Percentiles rank a stretch among this genome's conserved stretches.
These are phyloP conservation scores for Urocyon cinereoargenteus DNA, from an alignment of 2,797 vertebrate species.

Conservation along the genomic window DNA sequence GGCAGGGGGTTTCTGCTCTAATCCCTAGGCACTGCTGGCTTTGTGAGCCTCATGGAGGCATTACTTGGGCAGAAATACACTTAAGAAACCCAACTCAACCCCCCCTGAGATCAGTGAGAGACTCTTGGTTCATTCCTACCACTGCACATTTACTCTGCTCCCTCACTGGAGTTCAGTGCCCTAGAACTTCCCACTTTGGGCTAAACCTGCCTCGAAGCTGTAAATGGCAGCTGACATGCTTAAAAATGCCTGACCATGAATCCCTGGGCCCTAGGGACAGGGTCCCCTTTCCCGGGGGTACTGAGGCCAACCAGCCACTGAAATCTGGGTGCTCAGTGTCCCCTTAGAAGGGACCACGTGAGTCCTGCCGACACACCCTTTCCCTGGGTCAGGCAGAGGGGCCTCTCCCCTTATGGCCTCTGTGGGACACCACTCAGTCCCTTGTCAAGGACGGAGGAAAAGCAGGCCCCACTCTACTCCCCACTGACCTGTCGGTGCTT, in stretches of 20 bases:
- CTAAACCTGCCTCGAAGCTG: background rate
- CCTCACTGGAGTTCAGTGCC: too few species aligned
- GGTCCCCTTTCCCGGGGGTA: background rate
- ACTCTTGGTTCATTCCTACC: fast-evolving
- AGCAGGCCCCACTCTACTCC: fast-evolving
- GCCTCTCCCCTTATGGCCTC: background rate
- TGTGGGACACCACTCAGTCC: background rate
- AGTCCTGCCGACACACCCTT: background rate
- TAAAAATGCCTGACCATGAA: background rate
- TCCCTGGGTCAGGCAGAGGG: too few species aligned
- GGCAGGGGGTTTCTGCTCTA: fast-evolving
- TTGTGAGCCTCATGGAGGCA: background rate
- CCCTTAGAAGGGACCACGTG: background rate
- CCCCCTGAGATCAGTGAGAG: background rate
- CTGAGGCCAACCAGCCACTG: background rate
- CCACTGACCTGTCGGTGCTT: constrained; percentile 96
- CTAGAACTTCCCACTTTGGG: background rate
- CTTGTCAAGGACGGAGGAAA: background rate
- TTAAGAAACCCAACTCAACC: background rate
- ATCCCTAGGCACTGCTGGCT: background rate
- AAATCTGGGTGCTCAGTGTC: fast-evolving
- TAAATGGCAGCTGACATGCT: background rate
- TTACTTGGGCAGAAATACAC: background rate
- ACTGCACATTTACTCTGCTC: background rate
- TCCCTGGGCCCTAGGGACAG: background rate